Base-by-base conservation (phyloP, 1,140 invertebrate species). In the Atopsyche davidsoni region DNA sequence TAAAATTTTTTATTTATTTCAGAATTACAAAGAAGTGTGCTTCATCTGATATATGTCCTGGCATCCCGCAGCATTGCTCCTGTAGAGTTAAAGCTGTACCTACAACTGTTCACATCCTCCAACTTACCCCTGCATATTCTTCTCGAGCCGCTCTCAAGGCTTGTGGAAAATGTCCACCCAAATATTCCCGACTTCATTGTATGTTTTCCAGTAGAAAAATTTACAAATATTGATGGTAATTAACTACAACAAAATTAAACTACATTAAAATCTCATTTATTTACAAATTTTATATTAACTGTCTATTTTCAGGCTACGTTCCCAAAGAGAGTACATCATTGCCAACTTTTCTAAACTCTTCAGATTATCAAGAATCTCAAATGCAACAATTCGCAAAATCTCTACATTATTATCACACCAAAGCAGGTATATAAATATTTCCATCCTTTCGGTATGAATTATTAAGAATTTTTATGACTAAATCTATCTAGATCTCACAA, bases 1-100 rank as follows among this genome's bases (percentile, higher is more conserved):
- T 44, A 16, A 31, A 4, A 4, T 38, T 3, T 39, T 38, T 46
- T 46, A 18, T 44, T 52, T 46, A 53, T 69, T 67, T 35, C 60
- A 80, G 79, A 80, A 41, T 60, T 82, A 23, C 79, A 81, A 58
- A 65, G 71, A 25, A 75, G 75, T 31, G 65, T 78, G n/a, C 59
- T 82, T 24, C 76, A 80, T 60, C 68, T 83, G 17, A 75, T 82
- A 31, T 73, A 73, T 11, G 64, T 75, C 19, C 57, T 81, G 36
- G 76, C 77, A 2, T 69, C 69, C 7, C 75, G 77, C 48, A 73
- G 74, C 24, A 75, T 82, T 42, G 70, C 69, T 7, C 62, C 78
- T 2, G 42, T 63, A 2, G 80, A 82, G 53, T 58, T 82, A 31
- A 67, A 72, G 3, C 62, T 64, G 1, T 78, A 79, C 57, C 59